Percentiles rank a stretch among this genome's conserved stretches.
Conservation (phyloP, 2,888 invertebrate genomes). For the Sesamia inferens region DNA sequence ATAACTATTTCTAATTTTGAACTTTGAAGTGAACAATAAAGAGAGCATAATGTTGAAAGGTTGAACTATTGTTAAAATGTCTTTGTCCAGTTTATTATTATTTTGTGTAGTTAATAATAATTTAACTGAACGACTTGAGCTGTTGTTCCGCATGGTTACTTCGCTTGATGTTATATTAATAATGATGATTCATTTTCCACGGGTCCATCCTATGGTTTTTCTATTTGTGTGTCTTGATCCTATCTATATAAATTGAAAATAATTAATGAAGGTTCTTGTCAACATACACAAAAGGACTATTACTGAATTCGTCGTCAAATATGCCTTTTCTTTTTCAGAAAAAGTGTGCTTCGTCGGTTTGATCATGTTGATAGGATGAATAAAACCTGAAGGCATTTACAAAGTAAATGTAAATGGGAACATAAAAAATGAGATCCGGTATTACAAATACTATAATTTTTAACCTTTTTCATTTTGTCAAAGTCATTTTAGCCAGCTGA, state of each 20-base stretch:
- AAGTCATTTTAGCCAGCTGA: too few relatives aligned
- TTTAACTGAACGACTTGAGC: not conserved
- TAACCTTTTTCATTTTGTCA: too few relatives aligned
- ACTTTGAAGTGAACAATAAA: slow-evolving; percentile 21
- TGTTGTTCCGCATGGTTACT: not conserved
- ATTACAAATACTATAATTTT: too few relatives aligned
- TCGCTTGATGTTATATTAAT: too few relatives aligned
- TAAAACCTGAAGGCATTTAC: too few relatives aligned
- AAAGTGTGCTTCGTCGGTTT: too few relatives aligned
- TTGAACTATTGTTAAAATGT: not conserved
- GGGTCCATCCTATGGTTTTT: too few relatives aligned
- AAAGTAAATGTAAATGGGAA: too few relatives aligned
- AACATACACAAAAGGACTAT: not conserved
- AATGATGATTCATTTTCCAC: not conserved
- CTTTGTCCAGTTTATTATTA: slow-evolving; percentile 1
- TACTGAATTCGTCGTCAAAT: too few relatives aligned
- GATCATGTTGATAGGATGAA: too few relatives aligned
- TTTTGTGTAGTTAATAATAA: not conserved
- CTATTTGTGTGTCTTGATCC: not conserved
- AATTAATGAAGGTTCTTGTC: not conserved
- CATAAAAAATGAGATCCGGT: too few relatives aligned
- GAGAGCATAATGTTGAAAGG: slow-evolving; percentile 28
- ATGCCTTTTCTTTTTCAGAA: too few relatives aligned
- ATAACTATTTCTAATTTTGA: slow-evolving; percentile 14
- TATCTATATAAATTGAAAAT: not conserved